A percentile compares a stretch with the other conserved stretches of the same genome.
These are phyloP conservation scores for Manduca sexta DNA, from an alignment of 1,140 invertebrate genomes.

Conservation along the genomic window DNA sequence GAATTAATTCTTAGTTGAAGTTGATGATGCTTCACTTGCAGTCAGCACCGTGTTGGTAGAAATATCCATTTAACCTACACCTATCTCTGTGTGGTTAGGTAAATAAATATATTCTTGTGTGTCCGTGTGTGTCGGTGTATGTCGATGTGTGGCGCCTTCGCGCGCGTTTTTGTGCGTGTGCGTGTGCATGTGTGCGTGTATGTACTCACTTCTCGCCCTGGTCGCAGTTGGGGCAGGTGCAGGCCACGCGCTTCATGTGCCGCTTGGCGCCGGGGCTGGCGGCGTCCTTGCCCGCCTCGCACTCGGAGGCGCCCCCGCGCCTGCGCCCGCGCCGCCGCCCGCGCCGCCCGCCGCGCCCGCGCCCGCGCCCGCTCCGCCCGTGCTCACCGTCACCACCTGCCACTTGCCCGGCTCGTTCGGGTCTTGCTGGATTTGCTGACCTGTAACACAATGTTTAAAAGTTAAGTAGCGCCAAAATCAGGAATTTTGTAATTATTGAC, in stretches of 20 bases:
- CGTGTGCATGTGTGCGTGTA: too few relatives aligned
- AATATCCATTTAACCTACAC: too few relatives aligned
- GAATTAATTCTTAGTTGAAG: too few relatives aligned
- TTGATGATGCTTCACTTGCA: too few relatives aligned
- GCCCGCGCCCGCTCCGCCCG: constrained; percentile 28
- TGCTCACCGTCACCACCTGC: constrained; percentile 81
- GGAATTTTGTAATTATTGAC: too few relatives aligned
- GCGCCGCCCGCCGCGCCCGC: constrained; percentile 37
- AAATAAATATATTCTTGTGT: too few relatives aligned
- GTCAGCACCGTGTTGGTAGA: too few relatives aligned
- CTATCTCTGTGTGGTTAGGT: too few relatives aligned
- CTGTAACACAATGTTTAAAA: constrained; percentile 30
- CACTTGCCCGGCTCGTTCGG: constrained; percentile 85
- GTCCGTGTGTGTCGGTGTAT: too few relatives aligned
- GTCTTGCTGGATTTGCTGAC: constrained; percentile 81
- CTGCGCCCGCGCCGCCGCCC: constrained; percentile 17
- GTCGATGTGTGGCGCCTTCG: too few relatives aligned
- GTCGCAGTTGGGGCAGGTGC: constrained; percentile 96
- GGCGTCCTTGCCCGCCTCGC: constrained; percentile 49
- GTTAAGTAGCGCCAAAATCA: background rate
- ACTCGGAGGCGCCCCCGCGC: constrained; percentile 27
- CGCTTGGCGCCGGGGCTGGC: constrained; percentile 45
- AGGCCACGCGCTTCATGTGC: constrained; percentile 85
- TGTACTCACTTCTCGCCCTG: constrained; percentile 85
- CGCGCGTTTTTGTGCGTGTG: too few relatives aligned